Evolutionary conservation across 2,113 vertebrate genomes (phyloP).

Genomic region (Brienomyrus longianalis): DNA sequence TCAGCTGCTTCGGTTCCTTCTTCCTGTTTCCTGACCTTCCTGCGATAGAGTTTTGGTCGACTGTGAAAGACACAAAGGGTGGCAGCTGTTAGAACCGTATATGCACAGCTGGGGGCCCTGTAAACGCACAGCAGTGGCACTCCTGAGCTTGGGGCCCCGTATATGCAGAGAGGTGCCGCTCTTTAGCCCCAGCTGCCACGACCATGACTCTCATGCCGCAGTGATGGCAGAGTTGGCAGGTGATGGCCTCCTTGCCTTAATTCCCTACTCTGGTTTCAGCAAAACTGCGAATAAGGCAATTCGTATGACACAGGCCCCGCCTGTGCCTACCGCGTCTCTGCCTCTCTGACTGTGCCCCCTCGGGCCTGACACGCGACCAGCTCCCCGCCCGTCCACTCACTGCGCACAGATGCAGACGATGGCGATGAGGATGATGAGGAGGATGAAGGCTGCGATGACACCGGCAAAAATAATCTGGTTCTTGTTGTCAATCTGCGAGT

Average conservation of each 20-base stretch:
- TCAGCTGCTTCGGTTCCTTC: constrained; percentile 41
- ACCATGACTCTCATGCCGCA: neutral
- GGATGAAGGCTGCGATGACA: constrained; percentile 55
- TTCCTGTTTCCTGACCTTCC: constrained; percentile 33
- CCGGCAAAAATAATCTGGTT: constrained; percentile 63
- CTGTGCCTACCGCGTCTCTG: neutral
- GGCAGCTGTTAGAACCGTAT: neutral
- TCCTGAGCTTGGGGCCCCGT: neutral
- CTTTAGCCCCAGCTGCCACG: neutral
- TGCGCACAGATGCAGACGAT: constrained; percentile 64
- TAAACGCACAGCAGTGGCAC: neutral
- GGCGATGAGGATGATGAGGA: constrained; percentile 64
- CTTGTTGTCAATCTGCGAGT: constrained; percentile 44
- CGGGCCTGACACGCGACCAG: neutral
- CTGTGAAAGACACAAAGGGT: constrained; percentile 29
- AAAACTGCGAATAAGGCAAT: neutral
- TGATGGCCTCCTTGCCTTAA: neutral
- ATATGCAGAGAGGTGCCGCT: neutral
- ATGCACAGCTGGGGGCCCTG: neutral
- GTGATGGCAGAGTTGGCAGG: neutral
- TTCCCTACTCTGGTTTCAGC: neutral
- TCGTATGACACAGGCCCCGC: neutral
- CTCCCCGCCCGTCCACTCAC: constrained; percentile 56
- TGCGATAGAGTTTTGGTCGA: constrained; percentile 30
- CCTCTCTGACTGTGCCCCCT: neutral